phyloP scores from a whole-genome alignment of 2,888 invertebrate species.

The Ophonus ardosiacus region DNA sequence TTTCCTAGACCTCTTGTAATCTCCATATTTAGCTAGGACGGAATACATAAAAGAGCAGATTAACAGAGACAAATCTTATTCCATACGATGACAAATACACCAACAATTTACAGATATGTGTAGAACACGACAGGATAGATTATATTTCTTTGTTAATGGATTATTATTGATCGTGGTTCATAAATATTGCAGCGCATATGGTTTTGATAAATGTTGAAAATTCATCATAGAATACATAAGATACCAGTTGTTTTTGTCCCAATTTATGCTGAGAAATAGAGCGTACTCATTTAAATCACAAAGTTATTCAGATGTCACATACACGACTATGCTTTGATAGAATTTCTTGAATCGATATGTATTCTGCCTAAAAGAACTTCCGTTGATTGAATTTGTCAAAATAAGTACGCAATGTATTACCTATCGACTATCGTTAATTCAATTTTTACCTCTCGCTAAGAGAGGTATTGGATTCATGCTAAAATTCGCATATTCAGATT shows the following conservation, averaged over 20 bases:
- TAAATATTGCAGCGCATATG: not conserved
- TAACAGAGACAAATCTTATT: constrained; percentile 47
- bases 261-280: not conserved
- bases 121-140: constrained; percentile 16
- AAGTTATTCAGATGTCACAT: not conserved
- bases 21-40: constrained; percentile 48
- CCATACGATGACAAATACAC: constrained; percentile 28
- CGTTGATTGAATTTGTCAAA: too few species aligned
- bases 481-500: too few species aligned
- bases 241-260: not conserved
- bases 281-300: not conserved
- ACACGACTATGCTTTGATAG: not conserved
- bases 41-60: constrained; percentile 34
- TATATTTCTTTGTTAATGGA: constrained; percentile 38
- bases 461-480: too few species aligned
- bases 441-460: too few species aligned
- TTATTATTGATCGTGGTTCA: constrained; percentile 16
- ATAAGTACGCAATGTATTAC: too few species aligned
- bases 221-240: not conserved
- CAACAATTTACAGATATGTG: constrained; percentile 43
- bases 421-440: too few species aligned
- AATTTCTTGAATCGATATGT: not conserved
- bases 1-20: constrained; percentile 44
- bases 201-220: not conserved
- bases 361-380: not conserved